Percentiles rank a stretch among this genome's conserved stretches.
Evolutionary conservation across 2,888 invertebrate species (phyloP).

Genomic region (Ecdyonurus torrentis): DNA sequence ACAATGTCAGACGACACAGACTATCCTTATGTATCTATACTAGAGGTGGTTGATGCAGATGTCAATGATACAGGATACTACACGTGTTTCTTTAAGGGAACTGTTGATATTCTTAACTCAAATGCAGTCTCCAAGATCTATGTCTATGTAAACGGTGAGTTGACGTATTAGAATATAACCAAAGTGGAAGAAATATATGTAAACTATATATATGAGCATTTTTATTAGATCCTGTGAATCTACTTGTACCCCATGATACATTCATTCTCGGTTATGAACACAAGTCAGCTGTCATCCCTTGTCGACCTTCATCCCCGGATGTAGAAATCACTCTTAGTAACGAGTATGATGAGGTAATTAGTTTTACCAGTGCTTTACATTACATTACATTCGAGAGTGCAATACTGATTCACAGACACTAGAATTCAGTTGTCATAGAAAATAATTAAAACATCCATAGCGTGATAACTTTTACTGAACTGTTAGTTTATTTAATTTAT

Average conservation of each 20-base stretch:
- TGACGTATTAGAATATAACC: too few relatives aligned
- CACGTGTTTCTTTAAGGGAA: conserved; percentile 24
- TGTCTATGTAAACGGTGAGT: conserved; percentile 35
- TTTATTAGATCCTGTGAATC: conserved; percentile 11
- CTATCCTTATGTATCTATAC: conserved; percentile 11
- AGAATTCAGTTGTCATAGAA: too few relatives aligned
- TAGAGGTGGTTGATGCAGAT: conserved; percentile 11
- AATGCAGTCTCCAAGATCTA: conserved; percentile 30
- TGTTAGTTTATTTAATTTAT: too few relatives aligned
- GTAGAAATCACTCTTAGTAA: conserved; percentile 29
- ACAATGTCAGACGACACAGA: not conserved
- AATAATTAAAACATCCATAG: too few relatives aligned
- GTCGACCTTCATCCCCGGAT: conserved; percentile 42
- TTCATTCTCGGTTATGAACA: conserved; percentile 23
- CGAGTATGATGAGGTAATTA: conserved; percentile 26
- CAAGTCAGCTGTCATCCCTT: conserved; percentile 34
- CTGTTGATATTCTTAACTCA: conserved; percentile 22
- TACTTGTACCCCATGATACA: conserved; percentile 10
- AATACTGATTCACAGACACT: too few relatives aligned
- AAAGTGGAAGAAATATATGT: too few relatives aligned
- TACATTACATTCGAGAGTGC: too few relatives aligned
- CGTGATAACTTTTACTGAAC: too few relatives aligned
- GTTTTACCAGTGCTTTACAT: too few relatives aligned
- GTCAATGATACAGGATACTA: conserved; percentile 26
- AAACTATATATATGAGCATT: too few relatives aligned